Evolutionary conservation across 2,797 vertebrate species (phyloP).

Genomic region (Silurus aristotelis): DNA sequence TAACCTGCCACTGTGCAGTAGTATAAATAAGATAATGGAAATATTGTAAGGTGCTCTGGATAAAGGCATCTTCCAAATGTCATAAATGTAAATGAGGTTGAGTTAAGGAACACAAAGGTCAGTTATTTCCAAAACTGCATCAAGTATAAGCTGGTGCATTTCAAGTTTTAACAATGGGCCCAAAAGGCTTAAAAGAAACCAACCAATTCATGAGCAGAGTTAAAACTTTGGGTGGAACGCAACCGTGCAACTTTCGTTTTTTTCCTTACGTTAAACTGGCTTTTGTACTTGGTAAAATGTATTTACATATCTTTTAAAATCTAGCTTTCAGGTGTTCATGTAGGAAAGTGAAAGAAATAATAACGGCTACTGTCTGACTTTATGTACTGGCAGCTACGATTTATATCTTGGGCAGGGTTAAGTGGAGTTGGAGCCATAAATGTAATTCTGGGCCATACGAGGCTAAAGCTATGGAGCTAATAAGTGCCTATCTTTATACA

Average conservation of each 20-base stretch:
- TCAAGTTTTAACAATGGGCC: neutral
- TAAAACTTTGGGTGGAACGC: neutral
- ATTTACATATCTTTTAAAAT: neutral
- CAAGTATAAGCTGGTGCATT: neutral
- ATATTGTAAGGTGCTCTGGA: too few relatives aligned
- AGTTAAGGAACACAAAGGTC: neutral
- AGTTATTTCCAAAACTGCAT: neutral
- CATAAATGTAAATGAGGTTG: too few relatives aligned
- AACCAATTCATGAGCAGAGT: neutral
- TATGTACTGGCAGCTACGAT: neutral
- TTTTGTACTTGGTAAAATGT: neutral
- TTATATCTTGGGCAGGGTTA: neutral
- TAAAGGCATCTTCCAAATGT: too few relatives aligned
- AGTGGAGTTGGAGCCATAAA: neutral
- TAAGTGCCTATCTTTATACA: neutral
- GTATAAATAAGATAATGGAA: too few relatives aligned
- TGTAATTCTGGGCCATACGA: neutral
- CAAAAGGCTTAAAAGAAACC: neutral
- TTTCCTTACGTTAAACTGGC: neutral
- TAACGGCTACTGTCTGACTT: neutral
- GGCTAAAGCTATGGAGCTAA: neutral
- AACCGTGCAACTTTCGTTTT: neutral
- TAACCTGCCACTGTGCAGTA: too few relatives aligned
- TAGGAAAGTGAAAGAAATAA: neutral
- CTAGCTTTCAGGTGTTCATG: neutral